Conservation (phyloP, 2,113 vertebrate genomes). For the Spizaetus ornatus region DNA sequence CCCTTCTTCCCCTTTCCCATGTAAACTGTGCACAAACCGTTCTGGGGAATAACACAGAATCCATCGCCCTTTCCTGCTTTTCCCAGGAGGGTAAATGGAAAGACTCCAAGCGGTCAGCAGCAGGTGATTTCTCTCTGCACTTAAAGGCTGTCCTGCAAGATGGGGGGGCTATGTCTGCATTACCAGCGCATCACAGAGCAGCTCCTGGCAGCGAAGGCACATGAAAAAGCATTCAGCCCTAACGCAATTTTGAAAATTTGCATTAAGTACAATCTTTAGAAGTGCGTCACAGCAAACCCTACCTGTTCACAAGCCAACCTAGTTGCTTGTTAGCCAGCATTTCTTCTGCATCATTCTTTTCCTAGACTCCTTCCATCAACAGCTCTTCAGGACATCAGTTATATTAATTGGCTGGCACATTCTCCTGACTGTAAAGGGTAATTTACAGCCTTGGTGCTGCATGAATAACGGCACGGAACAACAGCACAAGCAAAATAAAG, state of each 20-base stretch:
- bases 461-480: background rate
- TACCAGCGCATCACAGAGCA: background rate
- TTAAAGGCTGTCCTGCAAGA: background rate
- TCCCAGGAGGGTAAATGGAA: background rate
- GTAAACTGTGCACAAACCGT: background rate
- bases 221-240: background rate
- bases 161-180: background rate
- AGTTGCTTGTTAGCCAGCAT: background rate
- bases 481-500: background rate
- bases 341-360: background rate
- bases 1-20: background rate
- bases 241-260: no score
- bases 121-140: background rate
- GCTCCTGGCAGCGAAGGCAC: background rate
- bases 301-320: background rate
- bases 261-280: background rate
- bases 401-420: background rate
- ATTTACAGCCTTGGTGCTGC: background rate
- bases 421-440: background rate
- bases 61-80: background rate
- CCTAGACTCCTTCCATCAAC: background rate
- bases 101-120: fast-evolving
- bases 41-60: background rate
- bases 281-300: fast-evolving
- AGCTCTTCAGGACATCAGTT: background rate